phyloP scores from a whole-genome alignment of 2,888 invertebrate species.

The Tetragonisca angustula region DNA sequence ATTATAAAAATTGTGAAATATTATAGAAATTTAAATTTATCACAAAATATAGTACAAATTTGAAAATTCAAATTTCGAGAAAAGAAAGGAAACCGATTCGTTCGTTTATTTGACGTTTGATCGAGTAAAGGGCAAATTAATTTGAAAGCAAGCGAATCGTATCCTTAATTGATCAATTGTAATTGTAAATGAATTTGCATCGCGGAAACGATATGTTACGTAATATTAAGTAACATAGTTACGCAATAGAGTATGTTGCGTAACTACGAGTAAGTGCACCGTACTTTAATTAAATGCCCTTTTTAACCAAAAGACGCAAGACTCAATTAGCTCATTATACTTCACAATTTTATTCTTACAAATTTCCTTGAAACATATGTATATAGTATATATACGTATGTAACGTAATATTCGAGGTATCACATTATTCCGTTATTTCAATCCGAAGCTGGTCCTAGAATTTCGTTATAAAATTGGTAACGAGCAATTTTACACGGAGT shows the following conservation, averaged over 20 bases:
- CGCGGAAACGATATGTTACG: not conserved
- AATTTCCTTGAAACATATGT: not conserved
- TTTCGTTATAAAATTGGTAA: not conserved
- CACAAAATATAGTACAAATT: not conserved
- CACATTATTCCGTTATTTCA: not conserved
- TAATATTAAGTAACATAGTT: conserved; percentile 28
- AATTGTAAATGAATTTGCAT: not conserved
- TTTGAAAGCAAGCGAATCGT: not conserved
- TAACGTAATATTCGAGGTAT: not conserved
- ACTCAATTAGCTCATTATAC: not conserved
- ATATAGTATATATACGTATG: too few species aligned
- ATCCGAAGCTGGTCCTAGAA: not conserved
- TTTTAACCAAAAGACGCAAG: not conserved
- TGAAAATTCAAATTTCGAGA: not conserved
- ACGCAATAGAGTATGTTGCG: conserved; percentile 16
- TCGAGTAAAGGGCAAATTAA: not conserved
- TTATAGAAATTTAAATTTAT: too few species aligned
- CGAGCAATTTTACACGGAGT: not conserved
- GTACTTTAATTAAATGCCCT: not conserved
- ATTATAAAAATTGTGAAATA: not conserved
- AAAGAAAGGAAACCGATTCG: too few species aligned
- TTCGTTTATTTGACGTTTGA: not conserved
- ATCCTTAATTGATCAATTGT: too few species aligned
- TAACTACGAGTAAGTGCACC: conserved; percentile 2
- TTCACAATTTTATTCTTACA: not conserved